Evolutionary conservation across 1,140 invertebrate genomes (phyloP).

Genomic region (Drosophila ogumai): DNA sequence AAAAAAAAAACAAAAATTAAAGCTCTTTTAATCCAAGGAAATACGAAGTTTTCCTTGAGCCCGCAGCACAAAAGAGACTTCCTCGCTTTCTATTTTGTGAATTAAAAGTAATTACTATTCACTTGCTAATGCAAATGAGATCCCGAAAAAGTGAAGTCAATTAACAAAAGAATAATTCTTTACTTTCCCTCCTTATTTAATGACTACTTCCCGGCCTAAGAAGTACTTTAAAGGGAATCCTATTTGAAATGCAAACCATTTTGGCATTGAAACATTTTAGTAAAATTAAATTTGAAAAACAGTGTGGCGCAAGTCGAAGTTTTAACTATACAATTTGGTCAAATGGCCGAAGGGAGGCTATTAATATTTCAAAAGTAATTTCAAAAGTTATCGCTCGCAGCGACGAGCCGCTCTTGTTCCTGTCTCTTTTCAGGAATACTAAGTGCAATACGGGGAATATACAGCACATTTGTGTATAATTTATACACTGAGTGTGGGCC

Average conservation of each 20-base stretch:
- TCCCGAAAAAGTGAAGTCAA: not conserved
- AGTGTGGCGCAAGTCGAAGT: not conserved
- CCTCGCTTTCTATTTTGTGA: not conserved
- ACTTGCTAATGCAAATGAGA: conserved; percentile 19
- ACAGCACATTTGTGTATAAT: conserved; percentile 4
- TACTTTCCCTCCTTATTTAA: not conserved
- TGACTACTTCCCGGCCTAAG: not conserved
- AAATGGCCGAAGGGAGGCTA: conserved; percentile 39
- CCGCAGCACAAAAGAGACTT: not conserved
- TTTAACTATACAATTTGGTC: conserved; percentile 14
- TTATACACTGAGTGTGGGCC: conserved; percentile 21
- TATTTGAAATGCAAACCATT: conserved; percentile 4
- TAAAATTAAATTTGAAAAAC: conserved; percentile 5
- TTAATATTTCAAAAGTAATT: conserved; percentile 70
- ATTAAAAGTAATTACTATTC: conserved; percentile 11
- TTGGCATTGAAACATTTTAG: conserved; percentile 9
- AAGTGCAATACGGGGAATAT: conserved; percentile 18
- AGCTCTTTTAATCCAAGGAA: not conserved
- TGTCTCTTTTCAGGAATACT: conserved; percentile 1
- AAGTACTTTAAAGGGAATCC: not conserved
- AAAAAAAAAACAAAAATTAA: not conserved
- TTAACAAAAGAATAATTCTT: conserved; percentile 4
- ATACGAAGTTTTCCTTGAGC: not conserved
- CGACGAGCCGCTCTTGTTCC: not conserved
- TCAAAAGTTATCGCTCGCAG: conserved; percentile 39